These are phyloP conservation scores for Anomalospiza imberbis DNA, from an alignment of 2,797 vertebrate species.

Conservation along the genomic window DNA sequence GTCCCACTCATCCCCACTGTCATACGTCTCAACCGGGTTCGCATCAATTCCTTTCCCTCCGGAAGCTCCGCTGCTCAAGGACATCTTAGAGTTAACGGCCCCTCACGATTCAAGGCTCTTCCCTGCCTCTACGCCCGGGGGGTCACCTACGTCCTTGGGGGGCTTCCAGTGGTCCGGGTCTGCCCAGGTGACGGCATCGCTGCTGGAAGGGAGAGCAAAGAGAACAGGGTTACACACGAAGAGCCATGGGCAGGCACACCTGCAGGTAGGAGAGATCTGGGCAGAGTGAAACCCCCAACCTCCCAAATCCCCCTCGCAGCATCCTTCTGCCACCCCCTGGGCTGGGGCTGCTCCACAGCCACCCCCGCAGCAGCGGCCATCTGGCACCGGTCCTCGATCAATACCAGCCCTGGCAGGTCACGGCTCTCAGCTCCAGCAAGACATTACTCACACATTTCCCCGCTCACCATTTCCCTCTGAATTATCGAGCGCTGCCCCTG, in stretches of 20 bases:
- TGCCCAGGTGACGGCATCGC: constrained; percentile 76
- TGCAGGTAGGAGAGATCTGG: not conserved
- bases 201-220: constrained; percentile 73
- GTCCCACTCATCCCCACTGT: constrained; percentile 99
- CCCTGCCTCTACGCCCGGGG: constrained; percentile 71
- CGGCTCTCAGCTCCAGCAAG: constrained; percentile 6
- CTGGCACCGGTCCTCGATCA: constrained; percentile 32
- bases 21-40: constrained; percentile 99
- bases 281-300: not conserved
- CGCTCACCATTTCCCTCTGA: constrained; percentile 33
- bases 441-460: constrained; percentile 46
- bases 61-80: constrained; percentile 99
- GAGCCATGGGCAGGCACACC: not conserved
- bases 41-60: constrained; percentile 99
- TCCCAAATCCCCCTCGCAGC: not conserved
- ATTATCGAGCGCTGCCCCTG: constrained; percentile 39
- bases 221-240: constrained; percentile 61
- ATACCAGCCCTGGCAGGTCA: constrained; percentile 39
- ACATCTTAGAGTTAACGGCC: constrained; percentile 99
- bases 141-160: constrained; percentile 73
- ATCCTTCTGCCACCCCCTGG: not conserved
- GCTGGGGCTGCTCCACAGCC: not conserved
- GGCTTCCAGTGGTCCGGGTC: constrained; percentile 66
- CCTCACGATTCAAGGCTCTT: constrained; percentile 79
- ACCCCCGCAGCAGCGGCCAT: not conserved